Evolutionary conservation across 2,888 invertebrate genomes (phyloP).

Genomic region (Lithosia quadra): DNA sequence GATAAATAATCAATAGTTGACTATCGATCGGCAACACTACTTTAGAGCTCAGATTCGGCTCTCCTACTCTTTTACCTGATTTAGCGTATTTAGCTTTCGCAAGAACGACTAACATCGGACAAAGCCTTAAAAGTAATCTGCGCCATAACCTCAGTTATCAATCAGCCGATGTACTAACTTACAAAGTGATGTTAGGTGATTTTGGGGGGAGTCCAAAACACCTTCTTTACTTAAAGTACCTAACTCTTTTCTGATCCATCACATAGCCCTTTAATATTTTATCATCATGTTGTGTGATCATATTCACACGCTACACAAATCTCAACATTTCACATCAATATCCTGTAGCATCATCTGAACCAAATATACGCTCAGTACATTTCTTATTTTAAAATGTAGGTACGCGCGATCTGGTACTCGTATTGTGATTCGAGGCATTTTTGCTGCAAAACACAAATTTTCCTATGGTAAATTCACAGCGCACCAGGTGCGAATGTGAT

Average conservation of each 20-base stretch:
- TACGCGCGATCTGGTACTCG: conserved; percentile 19
- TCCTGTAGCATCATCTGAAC: neutral
- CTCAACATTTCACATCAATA: neutral
- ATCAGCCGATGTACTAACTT: no score
- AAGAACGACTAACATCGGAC: no score
- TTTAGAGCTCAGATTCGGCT: no score
- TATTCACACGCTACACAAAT: neutral
- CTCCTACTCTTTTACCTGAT: no score
- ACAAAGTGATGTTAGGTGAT: no score
- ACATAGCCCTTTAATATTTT: neutral
- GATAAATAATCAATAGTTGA: no score
- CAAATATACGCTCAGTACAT: conserved; percentile 24
- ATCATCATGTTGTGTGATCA: neutral
- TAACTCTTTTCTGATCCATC: neutral
- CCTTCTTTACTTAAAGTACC: no score
- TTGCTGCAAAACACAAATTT: conserved; percentile 24
- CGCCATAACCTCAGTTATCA: neutral
- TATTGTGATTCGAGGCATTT: conserved; percentile 43
- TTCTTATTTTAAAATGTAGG: conserved; percentile 21
- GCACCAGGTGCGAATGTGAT: conserved; percentile 43
- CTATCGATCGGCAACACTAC: no score
- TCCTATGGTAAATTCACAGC: conserved; percentile 16
- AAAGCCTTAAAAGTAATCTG: no score
- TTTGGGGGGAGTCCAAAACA: neutral
- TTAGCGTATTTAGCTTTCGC: no score